Percentiles rank a stretch among this genome's conserved stretches.
phyloP scores from a whole-genome alignment of 2,888 invertebrate genomes.

The Caenorhabditis sp. region DNA sequence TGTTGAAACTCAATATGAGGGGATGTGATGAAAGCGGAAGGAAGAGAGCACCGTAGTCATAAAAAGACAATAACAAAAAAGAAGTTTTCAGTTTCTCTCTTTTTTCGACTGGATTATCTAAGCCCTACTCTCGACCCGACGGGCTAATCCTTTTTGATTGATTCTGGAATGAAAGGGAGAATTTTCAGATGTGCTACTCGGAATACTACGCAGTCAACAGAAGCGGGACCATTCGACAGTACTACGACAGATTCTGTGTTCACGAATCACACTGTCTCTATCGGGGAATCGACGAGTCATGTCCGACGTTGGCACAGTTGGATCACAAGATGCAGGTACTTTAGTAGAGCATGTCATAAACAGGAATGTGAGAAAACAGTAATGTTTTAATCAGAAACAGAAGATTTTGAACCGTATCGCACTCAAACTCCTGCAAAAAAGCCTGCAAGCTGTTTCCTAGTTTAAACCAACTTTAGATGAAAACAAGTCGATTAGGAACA shows the following conservation, averaged over 20 bases:
- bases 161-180: not conserved
- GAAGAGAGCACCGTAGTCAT: constrained; percentile 12
- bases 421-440: too few relatives aligned
- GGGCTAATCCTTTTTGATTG: constrained; percentile 40
- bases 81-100: constrained; percentile 15
- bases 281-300: constrained; percentile 72
- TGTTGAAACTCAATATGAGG: constrained; percentile 42
- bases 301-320: constrained; percentile 67
- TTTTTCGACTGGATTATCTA: constrained; percentile 25
- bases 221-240: constrained; percentile 68
- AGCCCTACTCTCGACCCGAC: constrained; percentile 16
- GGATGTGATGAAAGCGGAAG: constrained; percentile 39
- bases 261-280: constrained; percentile 70
- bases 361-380: too few relatives aligned
- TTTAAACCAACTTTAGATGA: not conserved
- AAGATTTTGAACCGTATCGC: too few relatives aligned
- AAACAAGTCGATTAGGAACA: constrained; percentile 42
- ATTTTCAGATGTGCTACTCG: constrained; percentile 74
- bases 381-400: too few relatives aligned
- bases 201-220: constrained; percentile 74
- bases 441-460: too few relatives aligned
- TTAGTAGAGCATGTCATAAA: too few relatives aligned
- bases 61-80: constrained; percentile 12
- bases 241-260: constrained; percentile 77
- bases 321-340: constrained; percentile 71